Conservation (phyloP, 2,888 invertebrate species). For the Drepana falcataria region DNA sequence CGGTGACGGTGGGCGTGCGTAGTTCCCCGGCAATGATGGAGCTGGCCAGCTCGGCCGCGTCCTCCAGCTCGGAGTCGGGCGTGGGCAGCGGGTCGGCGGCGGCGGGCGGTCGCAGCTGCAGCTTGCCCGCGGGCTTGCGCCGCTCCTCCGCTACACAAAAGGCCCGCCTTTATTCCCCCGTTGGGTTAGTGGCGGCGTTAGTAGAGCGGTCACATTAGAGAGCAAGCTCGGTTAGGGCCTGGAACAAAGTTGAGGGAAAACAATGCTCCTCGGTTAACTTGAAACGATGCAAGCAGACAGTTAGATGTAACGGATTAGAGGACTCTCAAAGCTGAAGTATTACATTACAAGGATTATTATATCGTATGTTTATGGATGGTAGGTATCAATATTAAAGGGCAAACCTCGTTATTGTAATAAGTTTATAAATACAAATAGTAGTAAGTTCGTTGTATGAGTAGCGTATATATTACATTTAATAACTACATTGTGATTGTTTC, state of each 20-base stretch:
- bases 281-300: conserved; percentile 71
- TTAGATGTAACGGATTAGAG: conserved; percentile 59
- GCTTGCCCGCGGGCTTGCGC: conserved; percentile 65
- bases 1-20: conserved; percentile 48
- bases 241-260: conserved; percentile 79
- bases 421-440: background rate
- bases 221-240: conserved; percentile 80
- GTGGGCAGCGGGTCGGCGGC: conserved; percentile 63
- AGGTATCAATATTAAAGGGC: no score
- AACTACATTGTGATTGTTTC: conserved; percentile 13
- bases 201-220: conserved; percentile 79
- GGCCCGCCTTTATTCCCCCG: conserved; percentile 69
- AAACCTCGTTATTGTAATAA: no score
- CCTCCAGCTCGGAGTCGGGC: conserved; percentile 73
- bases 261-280: conserved; percentile 70
- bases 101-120: conserved; percentile 61
- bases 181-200: conserved; percentile 75
- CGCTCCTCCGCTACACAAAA: conserved; percentile 76
- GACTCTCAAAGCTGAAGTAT: conserved; percentile 43
- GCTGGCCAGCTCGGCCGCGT: conserved; percentile 67
- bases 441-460: background rate
- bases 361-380: conserved; percentile 12
- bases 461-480: conserved; percentile 16
- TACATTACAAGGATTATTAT: conserved; percentile 71
- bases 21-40: conserved; percentile 72